phyloP scores from a whole-genome alignment of 2,113 vertebrate genomes.

The Urocolius indicus region DNA sequence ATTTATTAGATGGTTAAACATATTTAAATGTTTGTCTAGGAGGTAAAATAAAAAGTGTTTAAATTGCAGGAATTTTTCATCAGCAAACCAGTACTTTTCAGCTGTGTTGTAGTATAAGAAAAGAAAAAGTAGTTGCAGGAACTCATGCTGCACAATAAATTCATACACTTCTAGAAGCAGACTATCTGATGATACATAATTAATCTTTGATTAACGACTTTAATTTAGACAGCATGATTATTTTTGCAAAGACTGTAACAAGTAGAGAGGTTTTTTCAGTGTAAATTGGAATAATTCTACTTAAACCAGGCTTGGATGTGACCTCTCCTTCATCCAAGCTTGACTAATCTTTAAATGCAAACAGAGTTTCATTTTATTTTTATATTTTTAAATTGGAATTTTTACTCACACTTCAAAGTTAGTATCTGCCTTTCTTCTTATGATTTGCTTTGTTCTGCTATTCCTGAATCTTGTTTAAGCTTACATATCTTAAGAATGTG shows the following conservation, averaged over 20 bases:
- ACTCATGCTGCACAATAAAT: not conserved
- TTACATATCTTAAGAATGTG: not conserved
- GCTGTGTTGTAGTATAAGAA: not conserved
- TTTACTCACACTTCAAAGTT: not conserved
- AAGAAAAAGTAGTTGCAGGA: not conserved
- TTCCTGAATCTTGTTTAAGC: not conserved
- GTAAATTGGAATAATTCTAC: not conserved
- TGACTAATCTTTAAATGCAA: not conserved
- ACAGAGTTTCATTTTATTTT: not conserved
- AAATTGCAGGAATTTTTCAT: not conserved
- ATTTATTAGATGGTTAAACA: not conserved
- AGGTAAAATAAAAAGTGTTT: not conserved
- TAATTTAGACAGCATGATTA: conserved; percentile 1
- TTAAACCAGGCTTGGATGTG: not conserved
- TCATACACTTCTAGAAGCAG: not conserved
- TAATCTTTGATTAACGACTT: conserved; percentile 30
- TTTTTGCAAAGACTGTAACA: not conserved
- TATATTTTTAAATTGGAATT: not conserved
- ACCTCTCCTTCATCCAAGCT: not conserved
- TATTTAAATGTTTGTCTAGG: not conserved
- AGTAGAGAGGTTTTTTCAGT: not conserved
- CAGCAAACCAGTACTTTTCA: not conserved
- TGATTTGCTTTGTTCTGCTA: not conserved
- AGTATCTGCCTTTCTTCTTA: not conserved
- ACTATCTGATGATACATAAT: conserved; percentile 4